phyloP scores from a whole-genome alignment of 2,888 invertebrate genomes.

The Amphipyra tragopoginis region DNA sequence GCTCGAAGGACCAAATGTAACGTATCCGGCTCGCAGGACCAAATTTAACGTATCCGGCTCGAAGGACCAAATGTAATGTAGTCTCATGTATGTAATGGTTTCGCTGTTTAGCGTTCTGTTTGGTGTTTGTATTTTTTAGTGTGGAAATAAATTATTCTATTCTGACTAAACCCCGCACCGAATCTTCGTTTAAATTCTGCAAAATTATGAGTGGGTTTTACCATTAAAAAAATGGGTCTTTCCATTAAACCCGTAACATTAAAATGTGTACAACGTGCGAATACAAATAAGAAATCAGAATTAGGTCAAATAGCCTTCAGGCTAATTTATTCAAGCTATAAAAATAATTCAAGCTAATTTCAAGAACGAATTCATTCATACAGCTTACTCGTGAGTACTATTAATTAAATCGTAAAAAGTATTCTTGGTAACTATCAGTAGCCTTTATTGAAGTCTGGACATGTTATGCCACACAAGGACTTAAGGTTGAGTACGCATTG shows the following conservation, averaged over 20 bases:
- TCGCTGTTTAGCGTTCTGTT: no score
- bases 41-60: no score
- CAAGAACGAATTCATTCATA: conserved; percentile 23
- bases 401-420: conserved; percentile 30
- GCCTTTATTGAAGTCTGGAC: conserved; percentile 28
- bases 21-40: no score
- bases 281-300: conserved; percentile 16
- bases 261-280: not conserved
- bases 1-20: no score
- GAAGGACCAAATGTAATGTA: no score
- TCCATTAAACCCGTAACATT: not conserved
- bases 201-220: no score
- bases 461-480: conserved; percentile 70
- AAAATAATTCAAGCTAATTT: conserved; percentile 18
- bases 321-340: conserved; percentile 27
- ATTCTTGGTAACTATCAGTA: conserved; percentile 15
- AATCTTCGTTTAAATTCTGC: no score
- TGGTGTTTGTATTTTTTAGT: no score
- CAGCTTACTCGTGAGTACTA: not conserved
- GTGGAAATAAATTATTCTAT: no score
- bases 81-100: no score
- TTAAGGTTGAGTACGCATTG: conserved; percentile 8
- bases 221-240: no score
- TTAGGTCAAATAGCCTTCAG: conserved; percentile 19
- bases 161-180: no score